A percentile compares a stretch with the other conserved stretches of the same genome.
Conservation (phyloP, 2,888 invertebrate genomes). For the Drosophila phalerata region DNA sequence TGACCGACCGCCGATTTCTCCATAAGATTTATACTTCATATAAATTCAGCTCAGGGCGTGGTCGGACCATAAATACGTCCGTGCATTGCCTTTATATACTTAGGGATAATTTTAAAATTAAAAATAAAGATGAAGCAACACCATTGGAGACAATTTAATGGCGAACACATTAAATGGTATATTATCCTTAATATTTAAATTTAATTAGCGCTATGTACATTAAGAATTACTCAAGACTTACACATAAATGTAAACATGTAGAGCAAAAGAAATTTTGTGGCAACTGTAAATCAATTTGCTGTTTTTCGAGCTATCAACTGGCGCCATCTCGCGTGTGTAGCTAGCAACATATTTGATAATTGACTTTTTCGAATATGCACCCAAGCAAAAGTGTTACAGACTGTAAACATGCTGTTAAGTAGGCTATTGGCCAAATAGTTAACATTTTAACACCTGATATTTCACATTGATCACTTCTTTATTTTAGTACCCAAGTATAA, state of each 20-base stretch:
- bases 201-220: slow-evolving; percentile 14
- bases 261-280: not conserved
- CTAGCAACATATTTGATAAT: not conserved
- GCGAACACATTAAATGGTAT: slow-evolving; percentile 16
- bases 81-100: slow-evolving; percentile 33
- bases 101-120: slow-evolving; percentile 15
- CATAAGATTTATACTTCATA: slow-evolving; percentile 64
- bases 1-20: slow-evolving; percentile 46
- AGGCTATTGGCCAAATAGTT: not conserved
- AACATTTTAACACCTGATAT: not conserved
- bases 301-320: not conserved
- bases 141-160: not conserved
- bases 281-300: not conserved
- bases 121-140: not conserved
- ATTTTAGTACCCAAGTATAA: too few species aligned
- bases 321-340: not conserved
- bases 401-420: not conserved
- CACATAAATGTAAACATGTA: not conserved
- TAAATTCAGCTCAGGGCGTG: slow-evolving; percentile 54
- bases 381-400: not conserved
- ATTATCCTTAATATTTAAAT: slow-evolving; percentile 33
- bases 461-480: too few species aligned
- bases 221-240: not conserved
- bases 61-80: slow-evolving; percentile 21
- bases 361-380: not conserved